Evolutionary conservation across 2,113 vertebrate species (phyloP).

Genomic region (Sander vitreus): DNA sequence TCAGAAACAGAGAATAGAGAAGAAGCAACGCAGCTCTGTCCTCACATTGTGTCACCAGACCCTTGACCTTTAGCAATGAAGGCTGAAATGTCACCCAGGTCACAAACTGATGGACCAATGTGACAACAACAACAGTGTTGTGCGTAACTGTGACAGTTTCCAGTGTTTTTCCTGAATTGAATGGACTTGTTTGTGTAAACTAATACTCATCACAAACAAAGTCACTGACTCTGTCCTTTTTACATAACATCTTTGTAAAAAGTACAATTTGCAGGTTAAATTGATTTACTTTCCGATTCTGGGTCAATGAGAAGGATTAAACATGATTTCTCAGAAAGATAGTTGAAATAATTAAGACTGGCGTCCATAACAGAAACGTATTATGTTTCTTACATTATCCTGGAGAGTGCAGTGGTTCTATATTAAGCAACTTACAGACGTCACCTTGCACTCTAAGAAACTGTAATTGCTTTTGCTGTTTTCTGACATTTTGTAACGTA

Average conservation of each 20-base stretch:
- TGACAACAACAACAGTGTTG: not conserved
- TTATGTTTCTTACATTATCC: too few relatives aligned
- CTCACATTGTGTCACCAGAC: not conserved
- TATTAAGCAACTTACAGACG: not conserved
- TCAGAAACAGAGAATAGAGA: slow-evolving; percentile 36
- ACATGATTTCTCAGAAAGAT: too few relatives aligned
- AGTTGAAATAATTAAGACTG: too few relatives aligned
- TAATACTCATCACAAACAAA: not conserved
- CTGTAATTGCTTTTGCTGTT: too few relatives aligned
- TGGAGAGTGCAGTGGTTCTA: too few relatives aligned
- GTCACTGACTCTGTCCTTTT: not conserved
- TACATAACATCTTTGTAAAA: not conserved
- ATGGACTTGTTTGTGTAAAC: not conserved
- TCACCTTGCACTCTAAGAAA: not conserved
- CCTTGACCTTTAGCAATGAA: not conserved
- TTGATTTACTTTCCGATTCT: too few relatives aligned
- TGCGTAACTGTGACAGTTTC: not conserved
- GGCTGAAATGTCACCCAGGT: not conserved
- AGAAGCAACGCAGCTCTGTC: slow-evolving; percentile 8
- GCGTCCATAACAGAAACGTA: too few relatives aligned
- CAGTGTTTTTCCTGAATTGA: not conserved
- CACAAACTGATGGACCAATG: not conserved
- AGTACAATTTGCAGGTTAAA: not conserved
- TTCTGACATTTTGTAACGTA: too few relatives aligned
- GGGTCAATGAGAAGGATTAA: too few relatives aligned